Evolutionary conservation across 2,888 invertebrate species (phyloP).

Genomic region (Erebia aethiops): DNA sequence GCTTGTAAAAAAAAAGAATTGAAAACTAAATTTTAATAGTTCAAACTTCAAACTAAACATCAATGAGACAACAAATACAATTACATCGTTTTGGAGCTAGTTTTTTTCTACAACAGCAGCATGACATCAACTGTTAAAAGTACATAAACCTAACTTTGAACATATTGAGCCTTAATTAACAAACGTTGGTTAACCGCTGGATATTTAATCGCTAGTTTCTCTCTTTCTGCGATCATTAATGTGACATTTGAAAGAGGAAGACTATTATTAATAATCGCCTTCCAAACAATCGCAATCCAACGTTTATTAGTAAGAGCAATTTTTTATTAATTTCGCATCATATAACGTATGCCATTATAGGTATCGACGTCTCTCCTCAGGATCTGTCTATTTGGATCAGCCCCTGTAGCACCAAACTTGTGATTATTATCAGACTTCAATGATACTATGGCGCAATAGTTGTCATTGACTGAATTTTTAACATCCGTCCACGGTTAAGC

Average conservation of each 20-base stretch:
- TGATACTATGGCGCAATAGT: too few species aligned
- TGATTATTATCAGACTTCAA: background rate
- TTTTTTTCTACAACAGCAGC: conserved; percentile 79
- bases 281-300: too few species aligned
- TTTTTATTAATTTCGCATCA: background rate
- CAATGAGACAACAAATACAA: conserved; percentile 32
- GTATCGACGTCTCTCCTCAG: background rate
- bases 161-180: too few species aligned
- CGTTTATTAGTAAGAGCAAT: too few species aligned
- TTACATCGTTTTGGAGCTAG: conserved; percentile 67
- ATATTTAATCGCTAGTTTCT: too few species aligned
- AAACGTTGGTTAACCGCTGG: too few species aligned
- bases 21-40: conserved; percentile 55
- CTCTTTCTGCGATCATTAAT: too few species aligned
- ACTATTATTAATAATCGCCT: too few species aligned
- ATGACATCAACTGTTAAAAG: conserved; percentile 31
- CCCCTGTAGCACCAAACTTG: background rate
- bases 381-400: background rate
- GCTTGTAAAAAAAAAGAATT: conserved; percentile 52
- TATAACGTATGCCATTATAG: background rate
- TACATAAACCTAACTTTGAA: conserved; percentile 2
- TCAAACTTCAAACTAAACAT: conserved; percentile 53
- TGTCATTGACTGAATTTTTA: too few species aligned
- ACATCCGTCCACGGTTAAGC: too few species aligned
- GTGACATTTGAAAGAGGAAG: too few species aligned